phyloP scores from a whole-genome alignment of 2,797 vertebrate species.

The Tolypeutes matacus region DNA sequence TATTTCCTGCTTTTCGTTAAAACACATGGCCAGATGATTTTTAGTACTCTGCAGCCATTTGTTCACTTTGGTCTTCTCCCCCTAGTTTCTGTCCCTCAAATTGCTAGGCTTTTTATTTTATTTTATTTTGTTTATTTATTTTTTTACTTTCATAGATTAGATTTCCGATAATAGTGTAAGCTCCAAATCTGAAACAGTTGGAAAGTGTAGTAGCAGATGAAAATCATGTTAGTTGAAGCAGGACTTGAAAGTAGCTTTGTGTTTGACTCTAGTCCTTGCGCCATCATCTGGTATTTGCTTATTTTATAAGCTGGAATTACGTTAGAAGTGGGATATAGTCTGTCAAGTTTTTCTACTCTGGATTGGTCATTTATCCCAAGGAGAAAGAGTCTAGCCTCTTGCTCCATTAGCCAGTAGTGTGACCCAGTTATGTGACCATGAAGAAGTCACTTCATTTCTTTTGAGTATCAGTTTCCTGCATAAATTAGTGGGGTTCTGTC shows the following conservation, averaged over 20 bases:
- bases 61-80: constrained; percentile 7
- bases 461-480: not conserved
- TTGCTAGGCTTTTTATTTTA: not conserved
- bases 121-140: not conserved
- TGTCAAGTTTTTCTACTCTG: not conserved
- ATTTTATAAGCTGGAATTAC: not conserved
- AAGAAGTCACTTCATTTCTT: constrained; percentile 39
- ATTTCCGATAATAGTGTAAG: not conserved
- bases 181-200: constrained; percentile 15
- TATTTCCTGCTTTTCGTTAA: not conserved
- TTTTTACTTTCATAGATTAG: not conserved
- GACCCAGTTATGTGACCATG: constrained; percentile 3
- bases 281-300: not conserved
- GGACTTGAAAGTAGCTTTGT: constrained; percentile 6
- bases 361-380: not conserved
- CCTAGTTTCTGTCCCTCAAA: not conserved
- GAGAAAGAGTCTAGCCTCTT: not conserved
- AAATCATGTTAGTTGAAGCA: constrained; percentile 29
- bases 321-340: not conserved
- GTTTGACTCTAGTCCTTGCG: not conserved
- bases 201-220: not conserved
- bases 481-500: not conserved
- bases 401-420: not conserved
- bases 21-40: not conserved
- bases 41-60: constrained; percentile 26